phyloP scores from a whole-genome alignment of 1,140 invertebrate genomes.

The Calephelis nemesis region DNA sequence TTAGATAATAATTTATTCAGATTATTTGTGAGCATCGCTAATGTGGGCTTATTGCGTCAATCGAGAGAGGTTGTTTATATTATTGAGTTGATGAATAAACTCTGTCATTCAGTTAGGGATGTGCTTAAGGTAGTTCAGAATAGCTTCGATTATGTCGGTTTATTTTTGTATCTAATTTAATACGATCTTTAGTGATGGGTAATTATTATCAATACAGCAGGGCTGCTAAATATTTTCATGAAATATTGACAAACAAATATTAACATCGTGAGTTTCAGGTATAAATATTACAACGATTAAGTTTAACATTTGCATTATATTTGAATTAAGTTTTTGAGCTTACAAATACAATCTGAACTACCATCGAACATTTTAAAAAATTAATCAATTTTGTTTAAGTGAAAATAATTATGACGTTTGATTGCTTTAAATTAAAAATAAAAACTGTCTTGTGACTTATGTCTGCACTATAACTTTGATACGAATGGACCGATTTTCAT shows the following conservation, averaged over 20 bases:
- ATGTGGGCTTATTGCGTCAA: constrained; percentile 57
- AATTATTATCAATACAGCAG: neutral
- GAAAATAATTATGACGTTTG: too few species aligned
- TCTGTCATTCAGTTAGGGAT: constrained; percentile 24
- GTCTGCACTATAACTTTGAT: too few species aligned
- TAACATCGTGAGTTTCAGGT: neutral
- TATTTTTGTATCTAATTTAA: constrained; percentile 11
- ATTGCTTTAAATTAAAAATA: too few species aligned
- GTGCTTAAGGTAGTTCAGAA: constrained; percentile 8
- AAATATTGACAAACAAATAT: neutral
- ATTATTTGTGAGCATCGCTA: constrained; percentile 48
- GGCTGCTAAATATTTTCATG: neutral
- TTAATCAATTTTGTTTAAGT: too few species aligned
- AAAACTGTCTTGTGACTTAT: too few species aligned
- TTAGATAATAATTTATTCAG: constrained; percentile 61
- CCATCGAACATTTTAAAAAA: too few species aligned
- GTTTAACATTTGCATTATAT: neutral
- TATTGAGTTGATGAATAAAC: constrained; percentile 24
- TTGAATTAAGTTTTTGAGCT: too few species aligned
- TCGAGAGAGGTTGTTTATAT: constrained; percentile 33
- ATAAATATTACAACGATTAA: neutral
- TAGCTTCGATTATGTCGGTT: constrained; percentile 12
- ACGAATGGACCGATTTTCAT: too few species aligned
- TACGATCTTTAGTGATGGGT: neutral
- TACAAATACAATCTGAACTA: too few species aligned